Evolutionary conservation across 2,888 invertebrate species (phyloP).

Genomic region (Schizaphis graminum): DNA sequence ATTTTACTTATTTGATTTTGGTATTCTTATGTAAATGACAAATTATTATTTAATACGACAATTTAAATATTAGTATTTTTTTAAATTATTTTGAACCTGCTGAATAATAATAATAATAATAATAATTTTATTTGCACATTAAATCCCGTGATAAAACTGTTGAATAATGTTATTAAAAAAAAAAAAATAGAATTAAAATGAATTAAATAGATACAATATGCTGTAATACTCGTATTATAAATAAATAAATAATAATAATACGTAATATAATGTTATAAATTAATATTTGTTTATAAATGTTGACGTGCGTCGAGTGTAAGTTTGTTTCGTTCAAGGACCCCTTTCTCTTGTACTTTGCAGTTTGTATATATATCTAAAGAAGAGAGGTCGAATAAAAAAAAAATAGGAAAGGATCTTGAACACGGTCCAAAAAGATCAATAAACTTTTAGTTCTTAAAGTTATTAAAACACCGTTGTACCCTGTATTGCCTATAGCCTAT

Average conservation of each 20-base stretch:
- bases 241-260: not conserved
- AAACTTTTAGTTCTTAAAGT: constrained; percentile 1
- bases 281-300: constrained; percentile 13
- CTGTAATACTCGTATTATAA: not conserved
- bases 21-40: not conserved
- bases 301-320: constrained; percentile 28
- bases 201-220: too few species aligned
- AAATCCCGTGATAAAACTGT: not conserved
- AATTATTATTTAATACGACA: not conserved
- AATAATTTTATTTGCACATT: not conserved
- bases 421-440: constrained; percentile 51
- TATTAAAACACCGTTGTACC: constrained; percentile 10
- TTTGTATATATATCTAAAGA: constrained; percentile 14
- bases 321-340: constrained; percentile 54
- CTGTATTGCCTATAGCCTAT: constrained; percentile 13
- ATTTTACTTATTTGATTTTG: not conserved
- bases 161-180: not conserved
- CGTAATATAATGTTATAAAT: constrained; percentile 7
- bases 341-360: constrained; percentile 41
- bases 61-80: not conserved
- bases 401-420: constrained; percentile 48
- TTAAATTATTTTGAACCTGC: not conserved
- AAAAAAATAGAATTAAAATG: not conserved
- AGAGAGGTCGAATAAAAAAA: constrained; percentile 44
- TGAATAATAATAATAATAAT: not conserved